These are phyloP conservation scores for Glandiceps talaboti DNA, from an alignment of 53 echinoderm and acorn worm species.

Conservation along the genomic window DNA sequence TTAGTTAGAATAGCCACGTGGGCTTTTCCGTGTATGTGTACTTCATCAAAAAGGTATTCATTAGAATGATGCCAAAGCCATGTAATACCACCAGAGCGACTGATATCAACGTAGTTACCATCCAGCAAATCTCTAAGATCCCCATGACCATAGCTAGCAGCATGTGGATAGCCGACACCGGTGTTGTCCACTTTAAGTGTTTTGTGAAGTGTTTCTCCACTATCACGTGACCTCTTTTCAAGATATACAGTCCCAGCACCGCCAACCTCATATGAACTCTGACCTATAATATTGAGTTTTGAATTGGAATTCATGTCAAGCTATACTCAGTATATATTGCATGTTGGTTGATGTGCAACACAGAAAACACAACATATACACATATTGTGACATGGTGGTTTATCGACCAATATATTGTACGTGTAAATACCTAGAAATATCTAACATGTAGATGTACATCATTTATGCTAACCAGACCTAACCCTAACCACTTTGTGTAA, in stretches of 20 bases:
- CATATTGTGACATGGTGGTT: no score
- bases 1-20: slow-evolving; percentile 66
- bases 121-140: slow-evolving; percentile 45
- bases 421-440: no score
- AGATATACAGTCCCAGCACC: slow-evolving; percentile 75
- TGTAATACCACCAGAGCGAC: slow-evolving; percentile 61
- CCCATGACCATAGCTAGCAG: slow-evolving; percentile 25
- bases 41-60: slow-evolving; percentile 75
- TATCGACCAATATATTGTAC: no score
- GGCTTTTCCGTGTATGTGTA: slow-evolving; percentile 67
- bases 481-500: no score
- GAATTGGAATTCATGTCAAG: no score
- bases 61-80: slow-evolving; percentile 74
- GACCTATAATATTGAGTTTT: slow-evolving; percentile 26
- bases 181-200: slow-evolving; percentile 66
- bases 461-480: no score
- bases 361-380: no score
- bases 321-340: no score
- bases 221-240: slow-evolving; percentile 32
- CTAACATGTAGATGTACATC: no score
- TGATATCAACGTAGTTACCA: slow-evolving; percentile 65
- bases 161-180: slow-evolving; percentile 47
- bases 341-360: no score
- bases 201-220: slow-evolving; percentile 27
- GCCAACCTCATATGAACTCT: slow-evolving; percentile 41